Conservation (phyloP, 2,113 vertebrate genomes). For the Hyla sarda region DNA sequence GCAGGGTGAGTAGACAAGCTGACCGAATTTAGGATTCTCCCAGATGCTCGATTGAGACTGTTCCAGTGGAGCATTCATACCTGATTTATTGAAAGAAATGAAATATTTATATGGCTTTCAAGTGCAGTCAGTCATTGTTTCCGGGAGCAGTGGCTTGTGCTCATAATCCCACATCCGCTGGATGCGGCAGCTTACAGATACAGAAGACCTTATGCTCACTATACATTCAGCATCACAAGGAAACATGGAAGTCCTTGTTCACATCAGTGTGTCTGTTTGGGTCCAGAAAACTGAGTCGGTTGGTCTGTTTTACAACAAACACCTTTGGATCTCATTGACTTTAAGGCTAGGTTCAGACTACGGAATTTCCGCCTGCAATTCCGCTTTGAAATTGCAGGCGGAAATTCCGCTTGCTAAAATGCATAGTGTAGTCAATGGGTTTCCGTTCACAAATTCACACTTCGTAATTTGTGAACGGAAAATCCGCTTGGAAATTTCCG, state of each 20-base stretch:
- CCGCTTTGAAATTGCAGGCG: no score
- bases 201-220: not conserved
- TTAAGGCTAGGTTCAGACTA: no score
- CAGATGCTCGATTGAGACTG: slow-evolving; percentile 31
- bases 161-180: slow-evolving; percentile 37
- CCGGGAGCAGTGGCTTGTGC: slow-evolving; percentile 46
- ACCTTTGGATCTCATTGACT: no score
- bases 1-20: slow-evolving; percentile 20
- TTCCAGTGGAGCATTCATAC: slow-evolving; percentile 20
- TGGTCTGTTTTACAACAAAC: no score
- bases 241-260: not conserved
- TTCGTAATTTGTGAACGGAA: no score
- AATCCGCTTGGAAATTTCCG: no score
- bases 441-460: no score
- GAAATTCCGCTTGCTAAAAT: no score
- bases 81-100: slow-evolving; percentile 49
- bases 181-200: slow-evolving; percentile 24
- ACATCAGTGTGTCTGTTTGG: no score
- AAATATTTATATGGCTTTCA: slow-evolving; percentile 52
- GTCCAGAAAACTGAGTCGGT: no score
- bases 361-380: no score
- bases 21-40: slow-evolving; percentile 35
- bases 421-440: no score
- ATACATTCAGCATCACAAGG: not conserved
- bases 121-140: slow-evolving; percentile 40